Conservation (phyloP, 2,797 vertebrate species). For the Spinibarbus caldwelli region DNA sequence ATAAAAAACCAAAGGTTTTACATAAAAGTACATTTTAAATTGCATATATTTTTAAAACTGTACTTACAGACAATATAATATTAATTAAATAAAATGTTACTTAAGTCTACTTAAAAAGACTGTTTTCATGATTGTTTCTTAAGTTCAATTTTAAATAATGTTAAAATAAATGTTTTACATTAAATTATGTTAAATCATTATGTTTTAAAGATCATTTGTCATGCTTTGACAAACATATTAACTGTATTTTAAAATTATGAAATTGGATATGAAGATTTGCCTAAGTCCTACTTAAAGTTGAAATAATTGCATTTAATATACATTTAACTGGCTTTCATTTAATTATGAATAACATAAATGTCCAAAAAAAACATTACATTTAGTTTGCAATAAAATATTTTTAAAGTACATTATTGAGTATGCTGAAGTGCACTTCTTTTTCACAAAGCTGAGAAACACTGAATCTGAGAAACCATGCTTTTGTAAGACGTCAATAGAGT, state of each 20-base stretch:
- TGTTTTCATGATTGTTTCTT: background rate
- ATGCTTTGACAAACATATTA: background rate
- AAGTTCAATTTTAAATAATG: background rate
- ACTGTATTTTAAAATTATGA: background rate
- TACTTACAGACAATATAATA: background rate
- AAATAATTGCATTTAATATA: background rate
- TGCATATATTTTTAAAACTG: no score
- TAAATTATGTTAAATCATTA: background rate
- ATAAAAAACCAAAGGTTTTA: no score
- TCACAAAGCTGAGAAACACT: background rate
- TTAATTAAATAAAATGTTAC: background rate
- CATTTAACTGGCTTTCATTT: background rate
- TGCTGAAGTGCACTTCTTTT: background rate
- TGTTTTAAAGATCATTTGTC: background rate
- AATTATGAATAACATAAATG: background rate
- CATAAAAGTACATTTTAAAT: no score
- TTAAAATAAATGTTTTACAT: background rate
- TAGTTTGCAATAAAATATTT: background rate
- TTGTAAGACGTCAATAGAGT: background rate
- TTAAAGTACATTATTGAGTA: background rate
- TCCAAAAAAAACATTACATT: background rate
- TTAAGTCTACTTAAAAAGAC: background rate
- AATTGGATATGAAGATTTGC: background rate
- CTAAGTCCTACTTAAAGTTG: background rate
- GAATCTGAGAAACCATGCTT: background rate